Evolutionary conservation across 1,140 invertebrate species (phyloP), one percentile per base, ranked within the genome.

Genomic region (Dreissena polymorpha): DNA sequence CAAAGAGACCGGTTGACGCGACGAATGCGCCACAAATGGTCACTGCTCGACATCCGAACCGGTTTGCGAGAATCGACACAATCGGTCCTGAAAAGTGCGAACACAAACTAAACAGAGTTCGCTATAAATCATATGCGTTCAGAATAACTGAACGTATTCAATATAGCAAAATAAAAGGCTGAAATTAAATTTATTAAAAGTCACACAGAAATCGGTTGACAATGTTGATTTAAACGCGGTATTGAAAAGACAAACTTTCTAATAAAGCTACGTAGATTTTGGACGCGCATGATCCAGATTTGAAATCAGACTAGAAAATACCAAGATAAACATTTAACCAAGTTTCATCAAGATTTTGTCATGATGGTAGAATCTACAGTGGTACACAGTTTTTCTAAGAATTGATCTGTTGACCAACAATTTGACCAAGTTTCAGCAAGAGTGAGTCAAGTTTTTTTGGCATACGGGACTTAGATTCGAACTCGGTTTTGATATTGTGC

Each of bases 51-150:
- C 98, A 99, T 12, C 98, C 98, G 93, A 95, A 99, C 91, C 97
- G 98, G 94, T 99, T 99, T 73, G 97, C 97, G 89, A 99, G 93
- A 51, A 97, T 97, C 85, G 97, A 98, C 73, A 98, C 97, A 75
- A 99, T 94, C 14, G 98, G 98, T 89, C 97, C 97, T 97, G 93
- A 55, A 93, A 88, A 77, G 1, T 21, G 29, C 14, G 51, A 13
- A 68, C 16, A 16, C 29, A 21, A 25, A 18, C 21, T 68, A 7
- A 23, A 10, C 21, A 68, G 16, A 10, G 21, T 68, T 68, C 3
- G 14, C 14, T 68, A 21, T 68, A 18, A 25, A 23, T 2, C 18
- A n/a, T n/a, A n/a, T n/a, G 23, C 23, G 6, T 63, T 63, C 57
- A 18, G 18, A 63, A n/a, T 23, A 63, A 63, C 18, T 12, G 18